Percentiles rank a stretch among this genome's conserved stretches.
Evolutionary conservation across 2,797 vertebrate genomes (phyloP).

Genomic region (Pipistrellus pipistrellus): DNA sequence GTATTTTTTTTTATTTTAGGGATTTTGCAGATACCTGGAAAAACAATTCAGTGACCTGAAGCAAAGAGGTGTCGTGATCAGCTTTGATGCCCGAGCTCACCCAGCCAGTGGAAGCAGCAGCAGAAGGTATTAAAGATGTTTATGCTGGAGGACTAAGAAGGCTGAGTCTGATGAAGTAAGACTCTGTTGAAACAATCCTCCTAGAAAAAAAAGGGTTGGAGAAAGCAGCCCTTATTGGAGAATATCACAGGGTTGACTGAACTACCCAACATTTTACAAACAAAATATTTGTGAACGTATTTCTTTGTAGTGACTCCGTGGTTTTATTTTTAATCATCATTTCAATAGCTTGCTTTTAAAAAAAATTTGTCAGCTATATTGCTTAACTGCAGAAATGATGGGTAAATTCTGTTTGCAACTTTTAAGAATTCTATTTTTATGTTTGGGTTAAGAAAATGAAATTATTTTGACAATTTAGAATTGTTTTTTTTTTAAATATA

Average conservation of each 20-base stretch:
- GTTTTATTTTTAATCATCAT: constrained; percentile 43
- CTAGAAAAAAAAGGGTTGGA: constrained; percentile 86
- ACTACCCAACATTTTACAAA: constrained; percentile 80
- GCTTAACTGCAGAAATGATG: background rate
- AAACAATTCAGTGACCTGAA: constrained; percentile 93
- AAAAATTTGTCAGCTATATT: background rate
- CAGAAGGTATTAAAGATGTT: constrained; percentile 87
- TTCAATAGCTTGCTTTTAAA: background rate
- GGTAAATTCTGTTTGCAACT: background rate
- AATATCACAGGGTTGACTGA: constrained; percentile 83
- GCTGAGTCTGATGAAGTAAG: constrained; percentile 86
- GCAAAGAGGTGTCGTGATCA: constrained; percentile 95
- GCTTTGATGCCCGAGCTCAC: constrained; percentile 96
- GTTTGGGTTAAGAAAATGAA: constrained; percentile 11
- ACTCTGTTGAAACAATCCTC: constrained; percentile 86
- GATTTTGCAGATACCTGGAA: constrained; percentile 96
- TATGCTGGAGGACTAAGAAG: constrained; percentile 85
- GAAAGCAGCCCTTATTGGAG: constrained; percentile 86
- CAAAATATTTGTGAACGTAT: too few species aligned
- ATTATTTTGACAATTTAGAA: background rate
- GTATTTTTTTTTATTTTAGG: constrained; percentile 86
- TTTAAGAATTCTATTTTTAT: constrained; percentile 4
- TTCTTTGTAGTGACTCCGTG: background rate
- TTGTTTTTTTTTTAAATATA: constrained; percentile 25
- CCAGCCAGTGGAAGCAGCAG: constrained; percentile 94